These are phyloP conservation scores for Aphelenchoides fujianensis DNA, from an alignment of 1,140 invertebrate genomes.

Conservation along the genomic window DNA sequence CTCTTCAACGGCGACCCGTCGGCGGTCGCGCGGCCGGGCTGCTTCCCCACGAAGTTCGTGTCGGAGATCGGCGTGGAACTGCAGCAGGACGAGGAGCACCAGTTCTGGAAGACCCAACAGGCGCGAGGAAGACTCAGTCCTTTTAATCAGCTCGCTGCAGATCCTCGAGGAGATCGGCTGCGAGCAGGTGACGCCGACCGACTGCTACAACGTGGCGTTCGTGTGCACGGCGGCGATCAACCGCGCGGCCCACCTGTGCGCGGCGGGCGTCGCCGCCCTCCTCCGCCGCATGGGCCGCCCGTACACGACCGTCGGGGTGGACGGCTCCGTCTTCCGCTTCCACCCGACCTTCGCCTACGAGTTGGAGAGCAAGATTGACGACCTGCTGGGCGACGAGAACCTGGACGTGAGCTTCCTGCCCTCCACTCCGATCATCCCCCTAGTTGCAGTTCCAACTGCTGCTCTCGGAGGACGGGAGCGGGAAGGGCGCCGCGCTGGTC, in stretches of 20 bases:
- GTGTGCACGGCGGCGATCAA: constrained; percentile 79
- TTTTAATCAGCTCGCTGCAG: not conserved
- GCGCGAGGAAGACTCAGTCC: not conserved
- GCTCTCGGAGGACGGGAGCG: no score
- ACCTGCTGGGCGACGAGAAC: constrained; percentile 69
- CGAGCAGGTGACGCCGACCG: no score
- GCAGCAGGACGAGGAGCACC: constrained; percentile 71
- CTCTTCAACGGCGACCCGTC: constrained; percentile 65
- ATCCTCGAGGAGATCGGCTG: no score
- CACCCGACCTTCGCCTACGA: constrained; percentile 95
- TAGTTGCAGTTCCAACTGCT: constrained; percentile 78
- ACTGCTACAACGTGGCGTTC: no score
- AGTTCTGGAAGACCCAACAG: constrained; percentile 76
- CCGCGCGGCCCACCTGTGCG: constrained; percentile 84
- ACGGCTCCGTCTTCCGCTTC: constrained; percentile 93
- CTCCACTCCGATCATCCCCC: no score
- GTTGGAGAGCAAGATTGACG: constrained; percentile 84
- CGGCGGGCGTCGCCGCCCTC: constrained; percentile 75
- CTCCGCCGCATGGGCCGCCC: constrained; percentile 77
- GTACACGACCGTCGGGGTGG: no score
- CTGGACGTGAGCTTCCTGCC: constrained; percentile 43
- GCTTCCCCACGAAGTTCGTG: constrained; percentile 91
- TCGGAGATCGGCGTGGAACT: constrained; percentile 83
- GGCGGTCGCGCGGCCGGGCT: constrained; percentile 73
- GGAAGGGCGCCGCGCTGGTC: constrained; percentile 91